Conservation (phyloP, 1,140 invertebrate species). For the Eriosoma lanigerum region DNA sequence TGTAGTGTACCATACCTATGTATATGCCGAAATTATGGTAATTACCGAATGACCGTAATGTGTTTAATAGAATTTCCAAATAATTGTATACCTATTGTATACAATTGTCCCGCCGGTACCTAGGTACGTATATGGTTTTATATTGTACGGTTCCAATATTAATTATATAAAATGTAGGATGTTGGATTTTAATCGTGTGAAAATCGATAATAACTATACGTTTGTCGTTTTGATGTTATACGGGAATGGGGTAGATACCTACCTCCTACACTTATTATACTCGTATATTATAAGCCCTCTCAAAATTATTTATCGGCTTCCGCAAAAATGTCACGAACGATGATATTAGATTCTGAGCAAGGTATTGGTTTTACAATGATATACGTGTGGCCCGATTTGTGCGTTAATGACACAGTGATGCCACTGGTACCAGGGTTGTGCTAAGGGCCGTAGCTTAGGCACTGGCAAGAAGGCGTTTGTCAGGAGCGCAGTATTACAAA, state of each 20-base stretch:
- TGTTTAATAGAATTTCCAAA: neutral
- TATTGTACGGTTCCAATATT: too few relatives aligned
- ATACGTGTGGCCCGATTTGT: too few relatives aligned
- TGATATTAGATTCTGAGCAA: neutral
- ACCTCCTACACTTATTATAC: neutral
- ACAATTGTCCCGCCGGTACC: neutral
- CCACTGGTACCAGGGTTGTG: too few relatives aligned
- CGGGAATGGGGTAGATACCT: neutral
- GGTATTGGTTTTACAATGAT: too few relatives aligned
- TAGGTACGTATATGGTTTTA: neutral
- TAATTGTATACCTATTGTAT: neutral
- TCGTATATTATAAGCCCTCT: neutral
- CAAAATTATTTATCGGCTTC: constrained; percentile 8
- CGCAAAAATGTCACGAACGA: constrained; percentile 16
- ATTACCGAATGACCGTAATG: too few relatives aligned
- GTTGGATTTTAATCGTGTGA: constrained; percentile 11
- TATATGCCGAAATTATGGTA: too few relatives aligned
- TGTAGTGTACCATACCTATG: too few relatives aligned
- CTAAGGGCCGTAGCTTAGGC: too few relatives aligned
- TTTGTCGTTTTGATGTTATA: too few relatives aligned
- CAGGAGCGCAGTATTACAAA: too few relatives aligned
- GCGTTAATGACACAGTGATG: too few relatives aligned
- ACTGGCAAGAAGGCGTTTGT: too few relatives aligned
- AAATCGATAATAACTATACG: constrained; percentile 20
- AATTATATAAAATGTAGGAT: neutral